Conservation (phyloP, 2,113 vertebrate species). For the Microcebus ravelobensis region DNA sequence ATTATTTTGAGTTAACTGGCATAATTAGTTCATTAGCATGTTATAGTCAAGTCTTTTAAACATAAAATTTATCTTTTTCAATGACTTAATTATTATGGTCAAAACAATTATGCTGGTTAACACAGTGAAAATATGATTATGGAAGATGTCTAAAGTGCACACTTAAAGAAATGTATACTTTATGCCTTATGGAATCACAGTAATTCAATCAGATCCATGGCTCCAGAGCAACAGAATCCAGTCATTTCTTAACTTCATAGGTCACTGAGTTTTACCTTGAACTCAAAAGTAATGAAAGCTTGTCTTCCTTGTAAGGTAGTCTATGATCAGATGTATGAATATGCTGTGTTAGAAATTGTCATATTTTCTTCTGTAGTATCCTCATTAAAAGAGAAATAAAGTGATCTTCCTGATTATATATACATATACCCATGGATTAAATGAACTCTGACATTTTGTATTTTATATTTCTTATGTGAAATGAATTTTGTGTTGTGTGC, state of each 20-base stretch:
- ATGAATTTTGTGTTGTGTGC: constrained; percentile 54
- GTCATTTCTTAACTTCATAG: background rate
- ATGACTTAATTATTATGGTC: background rate
- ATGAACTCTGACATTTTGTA: background rate
- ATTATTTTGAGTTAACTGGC: background rate
- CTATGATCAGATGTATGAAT: background rate
- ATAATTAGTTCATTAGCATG: background rate
- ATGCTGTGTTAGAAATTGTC: background rate
- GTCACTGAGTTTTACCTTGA: background rate
- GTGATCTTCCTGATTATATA: background rate
- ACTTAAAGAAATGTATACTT: background rate
- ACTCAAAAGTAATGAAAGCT: background rate
- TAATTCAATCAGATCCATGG: background rate
- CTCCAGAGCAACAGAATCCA: background rate
- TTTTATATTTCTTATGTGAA: constrained; percentile 57
- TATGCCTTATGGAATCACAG: background rate
- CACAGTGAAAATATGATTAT: constrained; percentile 17
- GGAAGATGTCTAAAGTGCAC: background rate
- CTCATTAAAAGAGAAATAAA: constrained; percentile 28
- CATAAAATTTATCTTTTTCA: constrained; percentile 31
- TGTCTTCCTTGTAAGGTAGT: background rate
- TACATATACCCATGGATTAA: constrained; percentile 9
- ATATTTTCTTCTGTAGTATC: background rate
- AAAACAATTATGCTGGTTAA: constrained; percentile 35
- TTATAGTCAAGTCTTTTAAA: constrained; percentile 30